Evolutionary conservation across 2,888 invertebrate species (phyloP).

Genomic region (Gortyna flavago): DNA sequence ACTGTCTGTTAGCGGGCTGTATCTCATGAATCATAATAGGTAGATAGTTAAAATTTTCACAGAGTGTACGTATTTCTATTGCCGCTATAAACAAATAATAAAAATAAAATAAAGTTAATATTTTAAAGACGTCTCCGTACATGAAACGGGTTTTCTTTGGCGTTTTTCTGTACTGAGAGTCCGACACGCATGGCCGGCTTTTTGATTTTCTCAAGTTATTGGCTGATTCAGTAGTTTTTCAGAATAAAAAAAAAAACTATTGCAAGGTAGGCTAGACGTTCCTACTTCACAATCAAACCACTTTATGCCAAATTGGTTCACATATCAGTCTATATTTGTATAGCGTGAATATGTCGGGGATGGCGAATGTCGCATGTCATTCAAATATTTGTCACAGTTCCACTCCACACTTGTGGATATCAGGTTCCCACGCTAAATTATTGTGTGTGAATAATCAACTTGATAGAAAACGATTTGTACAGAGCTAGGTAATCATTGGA

Average conservation of each 20-base stretch:
- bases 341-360: constrained; percentile 40
- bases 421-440: constrained; percentile 60
- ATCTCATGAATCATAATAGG: background rate
- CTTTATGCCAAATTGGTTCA: constrained; percentile 39
- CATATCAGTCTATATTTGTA: constrained; percentile 51
- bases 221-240: background rate
- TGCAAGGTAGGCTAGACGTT: background rate
- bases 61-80: background rate
- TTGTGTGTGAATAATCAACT: constrained; percentile 63
- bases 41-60: background rate
- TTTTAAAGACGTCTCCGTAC: background rate
- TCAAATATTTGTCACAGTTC: constrained; percentile 63
- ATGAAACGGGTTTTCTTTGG: background rate
- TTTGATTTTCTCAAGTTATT: constrained; percentile 14
- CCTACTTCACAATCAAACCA: background rate
- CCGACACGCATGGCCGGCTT: background rate
- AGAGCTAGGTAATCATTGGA: constrained; percentile 8
- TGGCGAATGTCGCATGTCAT: constrained; percentile 58
- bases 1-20: background rate
- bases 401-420: constrained; percentile 55
- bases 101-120: background rate
- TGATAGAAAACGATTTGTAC: constrained; percentile 50
- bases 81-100: background rate
- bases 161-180: background rate
- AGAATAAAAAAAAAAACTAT: background rate